Conservation (phyloP, 2,113 vertebrate species). For the Melozone crissalis region DNA sequence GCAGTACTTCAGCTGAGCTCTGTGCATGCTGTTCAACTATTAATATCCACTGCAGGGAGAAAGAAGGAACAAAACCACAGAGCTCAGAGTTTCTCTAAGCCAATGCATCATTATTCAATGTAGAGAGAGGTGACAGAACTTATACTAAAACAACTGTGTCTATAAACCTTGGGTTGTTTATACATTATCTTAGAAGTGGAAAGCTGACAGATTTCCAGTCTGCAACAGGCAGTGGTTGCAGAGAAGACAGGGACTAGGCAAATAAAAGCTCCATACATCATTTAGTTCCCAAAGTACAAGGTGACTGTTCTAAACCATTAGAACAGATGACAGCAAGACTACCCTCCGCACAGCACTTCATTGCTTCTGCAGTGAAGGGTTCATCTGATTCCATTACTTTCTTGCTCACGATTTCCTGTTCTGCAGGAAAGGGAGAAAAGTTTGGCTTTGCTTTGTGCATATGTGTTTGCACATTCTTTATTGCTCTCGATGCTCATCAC, state of each 20-base stretch:
- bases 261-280: constrained; percentile 17
- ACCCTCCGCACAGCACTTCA: background rate
- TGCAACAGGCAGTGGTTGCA: background rate
- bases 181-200: background rate
- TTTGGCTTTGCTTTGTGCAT: background rate
- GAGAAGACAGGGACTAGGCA: background rate
- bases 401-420: background rate
- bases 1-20: background rate
- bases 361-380: background rate
- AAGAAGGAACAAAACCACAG: background rate
- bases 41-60: background rate
- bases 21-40: background rate
- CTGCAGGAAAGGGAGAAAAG: background rate
- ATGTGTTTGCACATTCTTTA: background rate
- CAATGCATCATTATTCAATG: background rate
- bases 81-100: background rate
- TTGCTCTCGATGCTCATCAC: background rate
- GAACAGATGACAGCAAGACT: background rate
- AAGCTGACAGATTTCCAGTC: background rate
- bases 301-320: background rate
- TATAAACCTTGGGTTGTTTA: background rate
- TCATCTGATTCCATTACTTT: constrained; percentile 12
- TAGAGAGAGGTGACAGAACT: background rate
- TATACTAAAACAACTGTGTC: background rate
- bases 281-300: background rate